These are phyloP conservation scores for Drosophila trichaetosa DNA, from an alignment of 2,888 invertebrate species.

Conservation along the genomic window DNA sequence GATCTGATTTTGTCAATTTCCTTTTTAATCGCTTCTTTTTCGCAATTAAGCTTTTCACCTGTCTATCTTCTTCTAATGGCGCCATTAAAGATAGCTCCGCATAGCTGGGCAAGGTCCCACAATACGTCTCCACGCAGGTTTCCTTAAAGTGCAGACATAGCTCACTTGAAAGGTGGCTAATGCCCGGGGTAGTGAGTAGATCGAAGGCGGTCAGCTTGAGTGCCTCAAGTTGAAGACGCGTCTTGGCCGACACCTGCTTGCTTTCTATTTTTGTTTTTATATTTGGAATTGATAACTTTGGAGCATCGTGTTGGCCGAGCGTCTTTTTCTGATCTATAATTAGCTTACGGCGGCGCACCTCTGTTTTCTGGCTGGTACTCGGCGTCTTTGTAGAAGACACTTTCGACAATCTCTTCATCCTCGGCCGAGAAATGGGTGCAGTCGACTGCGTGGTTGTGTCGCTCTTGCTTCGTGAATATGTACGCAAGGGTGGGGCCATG, in stretches of 20 bases:
- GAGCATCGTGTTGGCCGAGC: constrained; percentile 50
- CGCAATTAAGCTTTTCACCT: constrained; percentile 52
- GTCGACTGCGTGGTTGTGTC: neutral
- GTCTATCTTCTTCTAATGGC: constrained; percentile 44
- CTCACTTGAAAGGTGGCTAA: constrained; percentile 13
- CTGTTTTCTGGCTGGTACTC: constrained; percentile 55
- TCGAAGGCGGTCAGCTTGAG: constrained; percentile 79
- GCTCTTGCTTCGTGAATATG: constrained; percentile 67
- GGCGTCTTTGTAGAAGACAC: constrained; percentile 60
- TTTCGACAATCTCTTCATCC: constrained; percentile 31
- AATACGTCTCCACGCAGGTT: constrained; percentile 49
- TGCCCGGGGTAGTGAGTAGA: constrained; percentile 71
- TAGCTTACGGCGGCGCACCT: constrained; percentile 69
- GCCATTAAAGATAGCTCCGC: constrained; percentile 30
- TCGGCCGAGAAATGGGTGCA: constrained; percentile 39
- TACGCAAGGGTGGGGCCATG: constrained; percentile 64
- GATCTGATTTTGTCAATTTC: constrained; percentile 13
- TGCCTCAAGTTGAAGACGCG: constrained; percentile 55
- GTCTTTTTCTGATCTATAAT: constrained; percentile 68
- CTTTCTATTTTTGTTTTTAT: constrained; percentile 42
- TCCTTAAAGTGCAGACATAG: constrained; percentile 46
- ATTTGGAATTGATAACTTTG: constrained; percentile 18
- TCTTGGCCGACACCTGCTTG: constrained; percentile 61
- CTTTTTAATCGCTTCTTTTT: constrained; percentile 47
- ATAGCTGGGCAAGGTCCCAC: constrained; percentile 59